Conservation (phyloP, 2,797 vertebrate genomes). For the Prionace glauca region DNA sequence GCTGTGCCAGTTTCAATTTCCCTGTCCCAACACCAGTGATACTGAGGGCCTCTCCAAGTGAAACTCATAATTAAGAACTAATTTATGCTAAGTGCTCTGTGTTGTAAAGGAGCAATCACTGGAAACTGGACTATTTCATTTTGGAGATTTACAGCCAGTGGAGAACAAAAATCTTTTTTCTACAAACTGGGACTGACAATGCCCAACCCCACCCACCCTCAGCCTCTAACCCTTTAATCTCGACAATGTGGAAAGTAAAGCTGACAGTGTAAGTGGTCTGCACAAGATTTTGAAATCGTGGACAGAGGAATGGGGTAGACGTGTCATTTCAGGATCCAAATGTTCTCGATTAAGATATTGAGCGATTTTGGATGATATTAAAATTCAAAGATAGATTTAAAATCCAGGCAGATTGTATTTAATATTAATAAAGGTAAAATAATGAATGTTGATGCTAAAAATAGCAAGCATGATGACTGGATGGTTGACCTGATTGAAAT, state of each 20-base stretch:
- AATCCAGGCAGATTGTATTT: not conserved
- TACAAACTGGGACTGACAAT: not conserved
- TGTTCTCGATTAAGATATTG: not conserved
- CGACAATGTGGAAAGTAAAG: not conserved
- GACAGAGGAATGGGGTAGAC: not conserved
- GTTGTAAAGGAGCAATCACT: not conserved
- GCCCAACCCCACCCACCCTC: not conserved
- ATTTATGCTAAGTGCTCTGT: not conserved
- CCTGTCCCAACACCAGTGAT: not conserved
- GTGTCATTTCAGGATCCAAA: not conserved
- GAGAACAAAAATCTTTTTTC: not conserved
- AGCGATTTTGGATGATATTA: not conserved
- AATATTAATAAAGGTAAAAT: constrained; percentile 5
- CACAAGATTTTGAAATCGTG: not conserved
- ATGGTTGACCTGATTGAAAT: not conserved
- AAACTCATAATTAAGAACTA: not conserved
- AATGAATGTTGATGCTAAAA: not conserved
- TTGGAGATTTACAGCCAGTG: not conserved
- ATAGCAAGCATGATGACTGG: not conserved
- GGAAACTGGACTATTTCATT: not conserved
- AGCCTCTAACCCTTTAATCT: not conserved
- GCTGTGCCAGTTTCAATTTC: not conserved
- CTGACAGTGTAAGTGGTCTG: not conserved
- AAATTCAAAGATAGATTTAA: not conserved
- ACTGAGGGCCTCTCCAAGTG: not conserved